Base-by-base conservation (phyloP, 2,888 invertebrate genomes). In the Apomyelois bistriatella region DNA sequence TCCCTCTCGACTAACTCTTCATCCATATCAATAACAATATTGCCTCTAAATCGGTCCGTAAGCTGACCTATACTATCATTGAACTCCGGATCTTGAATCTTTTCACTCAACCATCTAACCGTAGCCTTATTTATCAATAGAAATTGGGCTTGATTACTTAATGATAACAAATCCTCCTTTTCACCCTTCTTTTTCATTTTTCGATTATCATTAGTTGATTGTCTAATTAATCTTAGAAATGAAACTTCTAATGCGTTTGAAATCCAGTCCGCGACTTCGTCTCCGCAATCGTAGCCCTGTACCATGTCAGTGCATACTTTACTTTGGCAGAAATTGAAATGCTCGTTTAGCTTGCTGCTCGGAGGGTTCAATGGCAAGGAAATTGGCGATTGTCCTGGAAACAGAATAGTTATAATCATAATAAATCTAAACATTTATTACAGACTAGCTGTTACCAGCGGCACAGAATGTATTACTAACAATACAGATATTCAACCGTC, bases 291-390 rank as follows among this genome's bases (percentile, higher is more conserved):
- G 59, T 92, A 88, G 0, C 96, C 97, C 66, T 93, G 91, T 0
- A 97, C 93, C 57, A 92, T 88, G 72, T 97, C 97, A 0, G 95
- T 94, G 75, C 98, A 98, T 9, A 98, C 94, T 92, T 96, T 96
- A 70, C 95, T 96, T 58, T 93, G 93, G 70, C 96, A 96, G 40
- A 94, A 61, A 56, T 85, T 76, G 30, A 42, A 28, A 22, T 82
- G 79, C 12, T 82, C 75, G 57, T 69, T 68, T 0, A 64, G 68
- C 55, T 63, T 66, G 13, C 61, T 69, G 38, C 73, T 61, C 0
- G 66, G 46, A 2, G 72, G 60, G 10, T 92, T 85, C 40, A 95
- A 74, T 2, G 93, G 85, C 46, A 95, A 72, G 15, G 83, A 68
- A 38, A 94, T 86, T 36, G 88, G 58, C 42, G 80, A 64, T 79